Base-by-base conservation (phyloP, 2,113 vertebrate species). In the Chloroceryle aenea region DNA sequence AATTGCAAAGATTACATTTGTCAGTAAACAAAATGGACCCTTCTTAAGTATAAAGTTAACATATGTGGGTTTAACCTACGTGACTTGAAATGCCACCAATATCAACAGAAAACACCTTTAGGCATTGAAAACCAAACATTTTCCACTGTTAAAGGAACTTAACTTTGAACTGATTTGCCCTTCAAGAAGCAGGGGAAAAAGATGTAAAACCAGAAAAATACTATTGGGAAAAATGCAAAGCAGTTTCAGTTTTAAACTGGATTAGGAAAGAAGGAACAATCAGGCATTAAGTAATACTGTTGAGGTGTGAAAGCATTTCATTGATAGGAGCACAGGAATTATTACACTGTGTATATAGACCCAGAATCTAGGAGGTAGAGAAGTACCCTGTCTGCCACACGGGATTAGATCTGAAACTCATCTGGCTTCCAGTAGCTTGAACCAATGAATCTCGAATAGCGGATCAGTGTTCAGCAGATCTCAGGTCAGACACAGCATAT, bases 401-500 rank as follows among this genome's bases (percentile, higher is more conserved):
- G 0, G 2, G 79, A 83, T 93, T 96, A 94, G 75, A 58, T 74
- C 5, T 2, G 79, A 87, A 82, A 58, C 63, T 93, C 85, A 87
- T 91, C 72, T 80, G 87, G 85, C 67, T 93, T 76, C 85, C 90
- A 93, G 64, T 48, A 75, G 94, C 78, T 85, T 62, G 90, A 95
- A 93, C 83, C 75, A 71, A 53, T 52, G 90, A 92, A 92, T 90
- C 90, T 77, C 82, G 93, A 90, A 79, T 78, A 96, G 79, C 53
- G 7, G 95, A 96, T 93, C 88, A 91, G 90, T 67, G 83, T 81
- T 93, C 64, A 72, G 76, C 66, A 92, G 76, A 95, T 81, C 93
- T 96, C 85, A 88, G 87, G 89, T 95, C 87, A 91, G 55, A 94
- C 56, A 40, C 43, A 56, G 56, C 75, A 52, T 91, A 92, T 95